phyloP scores from a whole-genome alignment of 1,140 invertebrate genomes.

The Archivesica marissinica region DNA sequence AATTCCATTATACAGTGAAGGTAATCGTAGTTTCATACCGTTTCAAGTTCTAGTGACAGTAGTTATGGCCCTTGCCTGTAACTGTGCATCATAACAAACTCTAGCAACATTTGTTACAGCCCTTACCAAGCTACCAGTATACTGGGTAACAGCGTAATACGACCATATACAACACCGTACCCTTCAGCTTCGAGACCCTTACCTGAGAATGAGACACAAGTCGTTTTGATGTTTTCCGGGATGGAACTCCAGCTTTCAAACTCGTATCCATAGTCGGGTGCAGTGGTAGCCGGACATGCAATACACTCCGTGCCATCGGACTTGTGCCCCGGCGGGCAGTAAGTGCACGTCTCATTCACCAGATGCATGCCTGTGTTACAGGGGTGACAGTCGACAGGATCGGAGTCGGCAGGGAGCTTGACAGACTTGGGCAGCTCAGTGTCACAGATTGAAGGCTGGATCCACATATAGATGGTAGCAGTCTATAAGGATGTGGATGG shows the following conservation, averaged over 20 bases:
- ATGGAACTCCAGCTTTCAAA: slow-evolving; percentile 86
- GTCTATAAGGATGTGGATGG: slow-evolving; percentile 78
- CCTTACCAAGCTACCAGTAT: too few species aligned
- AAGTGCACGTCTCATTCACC: slow-evolving; percentile 81
- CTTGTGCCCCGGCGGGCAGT: slow-evolving; percentile 81
- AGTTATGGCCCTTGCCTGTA: too few species aligned
- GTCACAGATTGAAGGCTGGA: slow-evolving; percentile 86
- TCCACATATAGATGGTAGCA: slow-evolving; percentile 85
- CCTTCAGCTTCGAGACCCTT: too few species aligned
- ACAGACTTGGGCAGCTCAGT: slow-evolving; percentile 81
- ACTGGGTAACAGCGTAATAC: too few species aligned
- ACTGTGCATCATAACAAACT: too few species aligned
- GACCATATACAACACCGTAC: too few species aligned
- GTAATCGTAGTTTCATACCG: too few species aligned
- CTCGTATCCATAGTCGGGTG: slow-evolving; percentile 85
- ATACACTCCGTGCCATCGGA: slow-evolving; percentile 83
- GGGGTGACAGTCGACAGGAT: slow-evolving; percentile 83
- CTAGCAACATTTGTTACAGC: too few species aligned
- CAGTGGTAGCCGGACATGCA: slow-evolving; percentile 85
- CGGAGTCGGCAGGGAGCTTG: slow-evolving; percentile 81
- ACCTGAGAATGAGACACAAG: slow-evolving; percentile 83
- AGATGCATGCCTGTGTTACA: slow-evolving; percentile 87
- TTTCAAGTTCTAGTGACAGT: too few species aligned
- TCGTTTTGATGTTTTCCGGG: slow-evolving; percentile 84
- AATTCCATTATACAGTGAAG: too few species aligned